Percentiles rank a stretch among this genome's conserved stretches.
Evolutionary conservation across 2,888 invertebrate species (phyloP).

Genomic region (Drosophila cracens): DNA sequence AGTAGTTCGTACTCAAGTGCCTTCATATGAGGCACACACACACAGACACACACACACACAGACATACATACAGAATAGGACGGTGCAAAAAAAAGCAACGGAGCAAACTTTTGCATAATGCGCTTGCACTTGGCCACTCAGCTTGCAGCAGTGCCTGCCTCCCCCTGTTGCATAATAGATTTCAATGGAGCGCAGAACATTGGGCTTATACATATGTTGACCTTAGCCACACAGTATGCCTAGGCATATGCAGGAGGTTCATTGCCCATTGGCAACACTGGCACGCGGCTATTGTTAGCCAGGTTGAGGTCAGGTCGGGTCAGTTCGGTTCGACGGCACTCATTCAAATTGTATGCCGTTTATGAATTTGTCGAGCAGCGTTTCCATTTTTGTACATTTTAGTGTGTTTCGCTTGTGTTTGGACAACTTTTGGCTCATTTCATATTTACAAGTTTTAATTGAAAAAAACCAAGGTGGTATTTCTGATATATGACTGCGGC

Average conservation of each 20-base stretch:
- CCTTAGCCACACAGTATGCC: slow-evolving; percentile 59
- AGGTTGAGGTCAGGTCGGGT: slow-evolving; percentile 16
- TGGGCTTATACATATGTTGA: slow-evolving; percentile 58
- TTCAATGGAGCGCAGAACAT: slow-evolving; percentile 53
- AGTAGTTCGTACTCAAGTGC: slow-evolving; percentile 59
- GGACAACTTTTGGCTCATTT: slow-evolving; percentile 56
- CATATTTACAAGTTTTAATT: slow-evolving; percentile 78
- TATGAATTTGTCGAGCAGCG: slow-evolving; percentile 60
- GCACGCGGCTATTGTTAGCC: slow-evolving; percentile 44
- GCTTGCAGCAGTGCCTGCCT: not conserved
- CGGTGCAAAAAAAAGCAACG: slow-evolving; percentile 14
- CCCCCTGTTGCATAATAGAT: slow-evolving; percentile 67
- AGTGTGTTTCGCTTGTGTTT: slow-evolving; percentile 39
- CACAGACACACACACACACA: slow-evolving; percentile 1
- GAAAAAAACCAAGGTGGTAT: slow-evolving; percentile 60
- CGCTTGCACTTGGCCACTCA: slow-evolving; percentile 52
- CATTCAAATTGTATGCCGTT: slow-evolving; percentile 67
- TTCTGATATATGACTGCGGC: slow-evolving; percentile 57
- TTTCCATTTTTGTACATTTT: slow-evolving; percentile 6
- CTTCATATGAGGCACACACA: slow-evolving; percentile 32
- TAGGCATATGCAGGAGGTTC: slow-evolving; percentile 58
- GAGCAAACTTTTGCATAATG: slow-evolving; percentile 75
- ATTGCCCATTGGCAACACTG: slow-evolving; percentile 53
- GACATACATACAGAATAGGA: slow-evolving; percentile 1
- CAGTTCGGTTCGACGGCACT: slow-evolving; percentile 9